Evolutionary conservation across 2,797 vertebrate genomes (phyloP).

Genomic region (Streptopelia turtur): DNA sequence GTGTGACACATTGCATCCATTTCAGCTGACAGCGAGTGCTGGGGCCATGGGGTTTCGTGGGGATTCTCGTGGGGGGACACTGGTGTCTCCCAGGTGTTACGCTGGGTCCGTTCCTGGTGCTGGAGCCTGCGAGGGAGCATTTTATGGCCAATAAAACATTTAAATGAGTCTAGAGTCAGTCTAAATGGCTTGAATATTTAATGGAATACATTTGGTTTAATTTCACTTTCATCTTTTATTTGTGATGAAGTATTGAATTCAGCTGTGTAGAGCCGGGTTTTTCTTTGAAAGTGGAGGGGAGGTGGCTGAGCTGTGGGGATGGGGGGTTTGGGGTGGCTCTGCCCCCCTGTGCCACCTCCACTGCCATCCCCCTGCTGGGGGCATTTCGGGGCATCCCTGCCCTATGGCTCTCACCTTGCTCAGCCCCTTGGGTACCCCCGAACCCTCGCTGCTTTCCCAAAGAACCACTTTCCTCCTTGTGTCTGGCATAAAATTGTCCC

Average conservation of each 20-base stretch:
- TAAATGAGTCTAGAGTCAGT: conserved; percentile 18
- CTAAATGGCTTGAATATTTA: conserved; percentile 55
- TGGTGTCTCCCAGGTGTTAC: background rate
- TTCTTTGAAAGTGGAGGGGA: conserved; percentile 1
- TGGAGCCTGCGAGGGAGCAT: background rate
- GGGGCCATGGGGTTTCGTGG: background rate
- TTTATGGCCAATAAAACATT: conserved; percentile 5
- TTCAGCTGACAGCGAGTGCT: rapidly evolving
- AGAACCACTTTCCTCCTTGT: background rate
- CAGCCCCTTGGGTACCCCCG: background rate
- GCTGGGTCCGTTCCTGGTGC: rapidly evolving
- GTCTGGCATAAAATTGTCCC: rapidly evolving
- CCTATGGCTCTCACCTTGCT: background rate
- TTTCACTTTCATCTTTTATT: conserved; percentile 48
- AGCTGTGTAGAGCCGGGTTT: background rate
- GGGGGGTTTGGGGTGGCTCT: background rate
- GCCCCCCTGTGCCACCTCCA: too few relatives aligned
- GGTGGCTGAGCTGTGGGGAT: rapidly evolving
- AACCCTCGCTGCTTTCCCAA: background rate
- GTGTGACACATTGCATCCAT: background rate
- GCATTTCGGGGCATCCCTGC: background rate
- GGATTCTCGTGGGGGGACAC: too few relatives aligned
- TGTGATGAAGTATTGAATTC: background rate
- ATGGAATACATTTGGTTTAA: conserved; percentile 59
- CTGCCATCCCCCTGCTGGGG: background rate